Evolutionary conservation across 2,888 invertebrate genomes (phyloP), one percentile per base, ranked within the genome.

Genomic region (Neuroscelio doddi): DNA sequence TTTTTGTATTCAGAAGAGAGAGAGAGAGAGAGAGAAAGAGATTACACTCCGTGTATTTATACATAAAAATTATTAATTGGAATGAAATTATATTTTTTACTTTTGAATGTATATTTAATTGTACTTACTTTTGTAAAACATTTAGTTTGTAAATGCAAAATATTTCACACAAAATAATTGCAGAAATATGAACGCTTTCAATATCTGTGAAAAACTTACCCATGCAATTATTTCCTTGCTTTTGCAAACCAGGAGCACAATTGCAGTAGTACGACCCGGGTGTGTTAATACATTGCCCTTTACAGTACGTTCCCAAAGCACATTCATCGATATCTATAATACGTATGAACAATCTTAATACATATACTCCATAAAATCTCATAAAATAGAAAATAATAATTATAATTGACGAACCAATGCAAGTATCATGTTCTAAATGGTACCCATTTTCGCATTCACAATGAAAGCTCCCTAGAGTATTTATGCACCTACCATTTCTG

Each of bases 271-370:
- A 84, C 21, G 79, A 79, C 12, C 84, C 84, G 1, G 71, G 70
- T 1, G 73, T 75, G 65, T 84, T 85, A 59, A 81, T 64, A 69
- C 85, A 85, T 38, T 76, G 76, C 30, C 77, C 78, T 49, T 71
- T 72, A 59, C 82, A 80, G 39, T 77, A 72, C 15, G 74, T 69
- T 16, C 69, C 71, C 63, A 63, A 66, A 29, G 47, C 58, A 46
- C 84, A 84, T 58, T 83, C 84, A 69, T 82, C 78, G 55, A 83
- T 77, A 69, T 83, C 83, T 76, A 68, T 17, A 42, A 38, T 53
- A 44, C 12, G 47, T 57, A 66, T 64, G 68, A 67, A 69, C 56
- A 55, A 59, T 53, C 14, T 29, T 30, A 9, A 29, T 29, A 12
- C 21, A 26, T 10, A 12, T 1, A 10, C 12, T 46, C 27, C 27